phyloP scores from a whole-genome alignment of 1,140 invertebrate genomes.

The Arctopsyche grandis region DNA sequence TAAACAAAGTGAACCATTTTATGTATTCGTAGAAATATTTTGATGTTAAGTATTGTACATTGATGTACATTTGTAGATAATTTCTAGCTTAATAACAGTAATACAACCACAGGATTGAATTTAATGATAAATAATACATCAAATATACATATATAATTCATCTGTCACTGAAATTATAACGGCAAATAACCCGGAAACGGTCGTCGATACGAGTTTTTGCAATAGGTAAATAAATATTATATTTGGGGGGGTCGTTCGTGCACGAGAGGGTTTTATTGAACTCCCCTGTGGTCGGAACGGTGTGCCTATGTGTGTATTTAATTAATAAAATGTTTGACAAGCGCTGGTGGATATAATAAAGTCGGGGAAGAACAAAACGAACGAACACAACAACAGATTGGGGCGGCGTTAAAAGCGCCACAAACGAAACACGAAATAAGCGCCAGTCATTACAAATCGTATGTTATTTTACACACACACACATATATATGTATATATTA shows the following conservation, averaged over 20 bases:
- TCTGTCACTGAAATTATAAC: no score
- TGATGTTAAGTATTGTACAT: no score
- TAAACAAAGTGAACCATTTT: no score
- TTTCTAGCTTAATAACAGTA: no score
- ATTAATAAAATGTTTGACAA: slow-evolving; percentile 8
- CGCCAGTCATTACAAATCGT: background rate
- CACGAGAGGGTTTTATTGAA: background rate
- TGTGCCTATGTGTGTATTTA: background rate
- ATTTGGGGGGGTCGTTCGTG: background rate
- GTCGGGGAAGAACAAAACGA: background rate
- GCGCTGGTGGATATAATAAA: background rate
- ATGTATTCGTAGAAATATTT: no score
- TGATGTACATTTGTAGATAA: no score
- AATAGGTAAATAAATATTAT: no score
- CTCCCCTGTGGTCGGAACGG: background rate
- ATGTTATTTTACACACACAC: background rate
- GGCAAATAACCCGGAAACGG: no score
- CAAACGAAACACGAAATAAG: background rate
- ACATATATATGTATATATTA: background rate
- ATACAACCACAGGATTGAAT: no score
- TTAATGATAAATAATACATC: no score
- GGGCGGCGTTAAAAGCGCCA: background rate
- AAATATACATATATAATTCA: no score
- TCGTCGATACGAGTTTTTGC: no score
- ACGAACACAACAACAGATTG: background rate